phyloP scores from a whole-genome alignment of 2,797 vertebrate genomes.

The Sphaeramia orbicularis region DNA sequence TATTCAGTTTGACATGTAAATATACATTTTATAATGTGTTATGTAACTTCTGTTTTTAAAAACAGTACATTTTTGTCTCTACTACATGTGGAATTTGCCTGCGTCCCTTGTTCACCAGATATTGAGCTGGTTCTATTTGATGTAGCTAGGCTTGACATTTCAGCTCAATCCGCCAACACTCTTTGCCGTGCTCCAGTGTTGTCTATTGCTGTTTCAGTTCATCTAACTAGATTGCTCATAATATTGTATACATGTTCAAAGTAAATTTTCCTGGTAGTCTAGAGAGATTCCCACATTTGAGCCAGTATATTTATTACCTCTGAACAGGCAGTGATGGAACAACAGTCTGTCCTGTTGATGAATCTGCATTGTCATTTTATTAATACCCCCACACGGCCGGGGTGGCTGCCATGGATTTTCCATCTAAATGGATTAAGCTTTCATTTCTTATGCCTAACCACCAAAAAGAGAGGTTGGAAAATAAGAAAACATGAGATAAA shows the following conservation, averaged over 20 bases:
- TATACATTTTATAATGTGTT: background rate
- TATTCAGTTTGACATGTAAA: background rate
- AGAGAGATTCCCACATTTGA: constrained; percentile 44
- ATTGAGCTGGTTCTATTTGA: constrained; percentile 29
- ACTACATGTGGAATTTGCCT: constrained; percentile 7
- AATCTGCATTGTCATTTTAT: constrained; percentile 82
- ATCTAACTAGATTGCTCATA: constrained; percentile 45
- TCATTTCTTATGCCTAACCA: constrained; percentile 78
- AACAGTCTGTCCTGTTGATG: constrained; percentile 74
- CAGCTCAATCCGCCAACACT: constrained; percentile 28
- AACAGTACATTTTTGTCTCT: constrained; percentile 4
- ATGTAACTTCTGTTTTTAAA: background rate
- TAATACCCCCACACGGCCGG: constrained; percentile 73
- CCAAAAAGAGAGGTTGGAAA: constrained; percentile 65
- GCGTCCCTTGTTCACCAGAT: constrained; percentile 6
- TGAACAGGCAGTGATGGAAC: constrained; percentile 74
- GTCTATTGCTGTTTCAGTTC: constrained; percentile 27
- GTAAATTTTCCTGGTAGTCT: constrained; percentile 55
- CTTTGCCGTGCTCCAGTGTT: constrained; percentile 25
- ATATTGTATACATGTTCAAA: constrained; percentile 69
- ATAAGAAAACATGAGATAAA: constrained; percentile 61
- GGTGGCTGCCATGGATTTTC: constrained; percentile 80
- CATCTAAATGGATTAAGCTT: constrained; percentile 83
- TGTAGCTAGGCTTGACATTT: constrained; percentile 44
- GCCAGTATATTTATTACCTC: constrained; percentile 67